phyloP scores from a whole-genome alignment of 1,140 invertebrate species.

The Chlorops oryzae region DNA sequence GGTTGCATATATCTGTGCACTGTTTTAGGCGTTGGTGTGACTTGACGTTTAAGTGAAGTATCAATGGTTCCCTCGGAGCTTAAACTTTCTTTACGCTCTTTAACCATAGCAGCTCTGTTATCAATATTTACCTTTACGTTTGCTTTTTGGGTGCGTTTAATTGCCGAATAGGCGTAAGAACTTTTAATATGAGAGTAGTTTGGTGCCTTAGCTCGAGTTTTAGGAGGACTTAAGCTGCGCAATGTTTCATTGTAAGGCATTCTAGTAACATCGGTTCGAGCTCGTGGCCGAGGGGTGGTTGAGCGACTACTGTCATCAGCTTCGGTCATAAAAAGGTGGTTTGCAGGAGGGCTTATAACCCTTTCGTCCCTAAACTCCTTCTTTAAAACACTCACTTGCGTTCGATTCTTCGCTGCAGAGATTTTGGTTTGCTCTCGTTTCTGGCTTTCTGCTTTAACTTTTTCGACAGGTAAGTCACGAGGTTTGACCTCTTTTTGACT shows the following conservation, averaged over 20 bases:
- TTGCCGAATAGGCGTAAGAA: conserved; percentile 7
- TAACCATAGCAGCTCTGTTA: conserved; percentile 2
- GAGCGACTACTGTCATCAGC: conserved; percentile 30
- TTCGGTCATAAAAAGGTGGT: neutral
- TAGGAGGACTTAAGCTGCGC: conserved; percentile 27
- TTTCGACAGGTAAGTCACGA: too few relatives aligned
- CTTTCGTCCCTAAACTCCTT: too few relatives aligned
- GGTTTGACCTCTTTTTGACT: too few relatives aligned
- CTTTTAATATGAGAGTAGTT: conserved; percentile 16
- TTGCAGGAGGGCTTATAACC: conserved; percentile 1
- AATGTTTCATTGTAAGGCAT: conserved; percentile 32
- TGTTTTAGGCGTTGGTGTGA: conserved; percentile 12
- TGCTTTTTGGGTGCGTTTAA: conserved; percentile 7
- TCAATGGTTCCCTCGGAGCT: too few relatives aligned
- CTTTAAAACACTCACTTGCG: too few relatives aligned
- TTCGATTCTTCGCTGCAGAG: too few relatives aligned
- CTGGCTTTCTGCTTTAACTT: too few relatives aligned
- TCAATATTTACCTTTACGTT: conserved; percentile 16
- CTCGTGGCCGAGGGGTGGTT: conserved; percentile 34
- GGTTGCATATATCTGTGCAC: conserved; percentile 43
- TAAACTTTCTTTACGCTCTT: too few relatives aligned
- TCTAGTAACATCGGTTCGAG: conserved; percentile 36
- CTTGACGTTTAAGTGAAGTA: conserved; percentile 14
- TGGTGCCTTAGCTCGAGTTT: conserved; percentile 20
- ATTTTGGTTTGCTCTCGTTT: too few relatives aligned